Base-by-base conservation (phyloP, 2,113 vertebrate species). In the Urocolius indicus region DNA sequence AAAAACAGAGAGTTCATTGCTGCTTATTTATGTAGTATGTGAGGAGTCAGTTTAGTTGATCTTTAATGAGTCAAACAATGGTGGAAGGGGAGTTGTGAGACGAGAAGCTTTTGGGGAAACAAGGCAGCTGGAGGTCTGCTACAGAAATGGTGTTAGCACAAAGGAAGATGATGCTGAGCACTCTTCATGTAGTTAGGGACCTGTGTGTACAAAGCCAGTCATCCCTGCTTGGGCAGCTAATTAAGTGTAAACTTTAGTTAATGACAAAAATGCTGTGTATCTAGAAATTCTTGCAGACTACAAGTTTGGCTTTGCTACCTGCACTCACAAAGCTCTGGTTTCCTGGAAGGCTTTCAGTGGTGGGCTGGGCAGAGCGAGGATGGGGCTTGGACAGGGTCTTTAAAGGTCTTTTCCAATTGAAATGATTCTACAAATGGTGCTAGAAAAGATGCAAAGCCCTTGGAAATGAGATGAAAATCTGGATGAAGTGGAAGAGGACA, bases 381-480 rank as follows among this genome's bases (percentile, higher is more conserved):
- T 12, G 12, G 38, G 38, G 38, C 38, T 41, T 41, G 38, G 38
- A 41, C 12, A 12, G 38, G 38, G 38, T 41, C 38, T 41, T 41
- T 41, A 41, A 41, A 41, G 38, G 38, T 12, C 38, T 41, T 12
- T 41, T 41, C 9, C 38, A 41, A 41, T 12, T 41, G 38, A 41
- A 41, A 41, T 41, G 38, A 41, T 41, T 41, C 9, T 41, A 41
- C 38, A 9, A 41, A 41, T 1, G 12, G 2, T 17, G 21, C 29
- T 24, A 17, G 46, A 2, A 17, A 29, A 43, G 43, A 0, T 1
- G 24, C 0, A 5, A 12, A 75, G 49, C 29, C 6, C 30, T 57
- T 57, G 58, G 22, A 46, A n/a, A 14, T 0, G 1, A 13, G 21
- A 5, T 9, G 24, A 29, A 8, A 13, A 4, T 0, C 0, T 2